These are phyloP conservation scores for Metalampra italica DNA, from an alignment of 2,888 invertebrate genomes.

Conservation along the genomic window DNA sequence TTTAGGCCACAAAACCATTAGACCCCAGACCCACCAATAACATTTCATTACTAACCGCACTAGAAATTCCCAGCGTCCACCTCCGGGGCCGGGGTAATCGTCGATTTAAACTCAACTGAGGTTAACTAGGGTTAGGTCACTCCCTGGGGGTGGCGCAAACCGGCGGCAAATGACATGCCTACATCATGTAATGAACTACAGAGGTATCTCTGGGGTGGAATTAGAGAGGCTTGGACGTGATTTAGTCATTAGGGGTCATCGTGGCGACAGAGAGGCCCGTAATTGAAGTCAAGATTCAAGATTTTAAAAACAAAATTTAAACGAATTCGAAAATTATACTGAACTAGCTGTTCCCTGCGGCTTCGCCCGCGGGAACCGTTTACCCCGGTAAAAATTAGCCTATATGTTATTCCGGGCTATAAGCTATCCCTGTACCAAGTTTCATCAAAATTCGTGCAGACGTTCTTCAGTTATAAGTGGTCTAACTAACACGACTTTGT, in stretches of 20 bases:
- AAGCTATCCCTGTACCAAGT: too few relatives aligned
- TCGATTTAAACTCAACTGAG: slow-evolving; percentile 53
- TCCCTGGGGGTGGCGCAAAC: slow-evolving; percentile 18
- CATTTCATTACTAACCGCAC: slow-evolving; percentile 23
- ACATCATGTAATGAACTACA: slow-evolving; percentile 21
- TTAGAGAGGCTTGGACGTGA: slow-evolving; percentile 1
- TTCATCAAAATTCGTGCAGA: too few relatives aligned
- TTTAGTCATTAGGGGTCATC: slow-evolving; percentile 1
- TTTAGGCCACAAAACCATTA: not conserved
- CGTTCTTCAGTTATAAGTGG: too few relatives aligned
- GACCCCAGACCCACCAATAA: not conserved
- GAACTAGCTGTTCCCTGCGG: too few relatives aligned
- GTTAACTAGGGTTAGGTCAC: slow-evolving; percentile 41
- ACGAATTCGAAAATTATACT: too few relatives aligned
- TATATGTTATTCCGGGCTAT: too few relatives aligned
- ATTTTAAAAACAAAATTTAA: not conserved
- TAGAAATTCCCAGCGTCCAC: slow-evolving; percentile 45
- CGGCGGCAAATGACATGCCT: slow-evolving; percentile 18
- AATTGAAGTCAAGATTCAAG: not conserved
- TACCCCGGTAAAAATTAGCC: too few relatives aligned
- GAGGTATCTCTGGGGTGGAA: not conserved
- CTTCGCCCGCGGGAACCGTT: too few relatives aligned
- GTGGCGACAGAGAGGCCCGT: not conserved
- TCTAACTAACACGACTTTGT: too few relatives aligned
- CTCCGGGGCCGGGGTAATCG: slow-evolving; percentile 42